Conservation (phyloP, 1,140 invertebrate genomes). For the Caenorhabditis inopinata region DNA sequence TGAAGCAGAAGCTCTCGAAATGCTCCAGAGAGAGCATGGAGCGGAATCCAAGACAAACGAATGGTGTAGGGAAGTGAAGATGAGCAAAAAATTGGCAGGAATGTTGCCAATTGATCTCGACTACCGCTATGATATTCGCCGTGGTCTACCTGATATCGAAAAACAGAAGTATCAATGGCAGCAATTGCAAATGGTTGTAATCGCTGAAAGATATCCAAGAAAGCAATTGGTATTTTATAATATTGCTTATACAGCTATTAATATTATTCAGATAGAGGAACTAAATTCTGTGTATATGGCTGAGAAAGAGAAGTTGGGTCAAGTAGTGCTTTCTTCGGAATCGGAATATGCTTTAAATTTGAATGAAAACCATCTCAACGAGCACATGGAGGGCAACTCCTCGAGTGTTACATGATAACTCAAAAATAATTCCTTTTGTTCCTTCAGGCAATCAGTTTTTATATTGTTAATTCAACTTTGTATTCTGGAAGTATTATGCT, state of each 20-base stretch:
- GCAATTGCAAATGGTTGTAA: background rate
- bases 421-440: too few species aligned
- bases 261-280: background rate
- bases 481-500: too few species aligned
- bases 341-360: too few species aligned
- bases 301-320: background rate
- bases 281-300: background rate
- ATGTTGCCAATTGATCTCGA: background rate
- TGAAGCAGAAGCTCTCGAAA: background rate
- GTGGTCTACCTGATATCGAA: background rate
- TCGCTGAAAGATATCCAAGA: background rate
- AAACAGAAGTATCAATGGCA: constrained; percentile 7
- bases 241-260: background rate
- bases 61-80: constrained; percentile 6
- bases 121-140: background rate
- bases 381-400: too few species aligned
- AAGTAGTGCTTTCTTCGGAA: background rate
- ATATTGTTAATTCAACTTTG: too few species aligned
- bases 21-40: background rate
- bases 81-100: background rate
- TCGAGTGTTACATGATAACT: too few species aligned
- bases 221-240: background rate
- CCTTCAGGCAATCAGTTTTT: too few species aligned
- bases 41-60: background rate
- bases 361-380: too few species aligned